Conservation (phyloP, 2,888 invertebrate genomes). For the Hemistola chrysoprasaria region DNA sequence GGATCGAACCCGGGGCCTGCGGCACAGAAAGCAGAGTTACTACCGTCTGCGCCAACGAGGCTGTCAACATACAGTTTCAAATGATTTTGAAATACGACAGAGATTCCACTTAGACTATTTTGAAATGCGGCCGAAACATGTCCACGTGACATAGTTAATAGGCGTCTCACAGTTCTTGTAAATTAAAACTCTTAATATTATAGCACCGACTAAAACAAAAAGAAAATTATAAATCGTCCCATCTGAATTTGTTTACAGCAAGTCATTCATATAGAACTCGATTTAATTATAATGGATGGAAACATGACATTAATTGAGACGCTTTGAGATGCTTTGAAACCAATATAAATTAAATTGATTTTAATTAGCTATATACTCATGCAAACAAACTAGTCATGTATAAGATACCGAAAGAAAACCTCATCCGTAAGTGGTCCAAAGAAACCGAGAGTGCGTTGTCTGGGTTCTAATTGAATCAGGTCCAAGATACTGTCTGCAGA, state of each 20-base stretch:
- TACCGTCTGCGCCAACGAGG: too few relatives aligned
- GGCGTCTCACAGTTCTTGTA: slow-evolving; percentile 46
- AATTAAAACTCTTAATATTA: slow-evolving; percentile 35
- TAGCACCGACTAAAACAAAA: slow-evolving; percentile 25
- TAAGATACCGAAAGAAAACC: too few relatives aligned
- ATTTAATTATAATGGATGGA: too few relatives aligned
- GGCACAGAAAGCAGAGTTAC: too few relatives aligned
- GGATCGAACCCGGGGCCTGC: too few relatives aligned
- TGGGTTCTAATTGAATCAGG: slow-evolving; percentile 65
- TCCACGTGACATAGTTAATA: slow-evolving; percentile 54
- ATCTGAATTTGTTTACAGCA: slow-evolving; percentile 19
- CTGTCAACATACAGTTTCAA: slow-evolving; percentile 1
- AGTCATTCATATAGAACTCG: slow-evolving; percentile 7
- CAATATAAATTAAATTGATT: too few relatives aligned
- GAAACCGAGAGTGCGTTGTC: slow-evolving; percentile 63
- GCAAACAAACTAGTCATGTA: too few relatives aligned
- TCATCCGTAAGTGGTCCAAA: slow-evolving; percentile 2
- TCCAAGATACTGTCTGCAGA: slow-evolving; percentile 78
- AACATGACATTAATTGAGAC: too few relatives aligned
- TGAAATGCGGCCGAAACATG: slow-evolving; percentile 59
- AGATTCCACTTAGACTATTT: slow-evolving; percentile 51
- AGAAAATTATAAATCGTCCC: slow-evolving; percentile 23
- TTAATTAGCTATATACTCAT: too few relatives aligned
- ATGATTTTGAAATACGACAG: slow-evolving; percentile 25
- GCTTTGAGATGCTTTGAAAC: too few relatives aligned